Conservation (phyloP, 2,113 vertebrate species). For the Nothocercus julius region DNA sequence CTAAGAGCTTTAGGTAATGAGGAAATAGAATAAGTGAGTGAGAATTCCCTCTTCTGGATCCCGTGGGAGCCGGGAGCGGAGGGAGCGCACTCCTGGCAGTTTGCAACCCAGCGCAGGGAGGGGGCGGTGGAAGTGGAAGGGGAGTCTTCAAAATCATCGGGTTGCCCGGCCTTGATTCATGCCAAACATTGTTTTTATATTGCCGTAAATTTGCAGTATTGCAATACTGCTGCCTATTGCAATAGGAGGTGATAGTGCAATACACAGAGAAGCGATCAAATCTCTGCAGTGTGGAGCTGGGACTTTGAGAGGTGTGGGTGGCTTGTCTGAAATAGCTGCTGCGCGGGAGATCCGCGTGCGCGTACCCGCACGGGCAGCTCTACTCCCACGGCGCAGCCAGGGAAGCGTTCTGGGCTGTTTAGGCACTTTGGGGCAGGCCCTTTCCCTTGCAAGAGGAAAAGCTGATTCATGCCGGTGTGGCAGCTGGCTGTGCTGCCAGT, state of each 20-base stretch:
- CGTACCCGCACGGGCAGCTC: background rate
- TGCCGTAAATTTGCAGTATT: background rate
- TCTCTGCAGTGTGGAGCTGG: background rate
- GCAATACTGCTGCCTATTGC: background rate
- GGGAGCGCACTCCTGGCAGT: background rate
- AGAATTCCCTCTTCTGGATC: background rate
- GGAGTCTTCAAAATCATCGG: fast-evolving
- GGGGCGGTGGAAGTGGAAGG: background rate
- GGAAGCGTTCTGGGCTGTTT: conserved; percentile 39
- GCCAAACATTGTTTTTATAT: background rate
- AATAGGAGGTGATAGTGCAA: background rate
- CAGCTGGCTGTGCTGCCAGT: conserved; percentile 20
- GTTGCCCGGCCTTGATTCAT: background rate
- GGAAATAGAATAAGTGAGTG: background rate
- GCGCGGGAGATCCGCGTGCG: background rate
- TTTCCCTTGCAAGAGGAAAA: conserved; percentile 21
- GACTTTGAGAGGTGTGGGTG: conserved; percentile 9
- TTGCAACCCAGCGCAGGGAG: background rate
- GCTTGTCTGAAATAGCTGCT: background rate
- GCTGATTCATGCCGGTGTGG: conserved; percentile 51
- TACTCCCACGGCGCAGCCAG: background rate
- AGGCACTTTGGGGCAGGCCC: background rate
- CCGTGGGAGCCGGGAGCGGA: background rate
- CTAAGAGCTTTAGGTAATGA: background rate
- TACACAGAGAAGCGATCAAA: background rate